Base-by-base conservation (phyloP, 2,113 vertebrate genomes). In the Syrrhaptes paradoxus region DNA sequence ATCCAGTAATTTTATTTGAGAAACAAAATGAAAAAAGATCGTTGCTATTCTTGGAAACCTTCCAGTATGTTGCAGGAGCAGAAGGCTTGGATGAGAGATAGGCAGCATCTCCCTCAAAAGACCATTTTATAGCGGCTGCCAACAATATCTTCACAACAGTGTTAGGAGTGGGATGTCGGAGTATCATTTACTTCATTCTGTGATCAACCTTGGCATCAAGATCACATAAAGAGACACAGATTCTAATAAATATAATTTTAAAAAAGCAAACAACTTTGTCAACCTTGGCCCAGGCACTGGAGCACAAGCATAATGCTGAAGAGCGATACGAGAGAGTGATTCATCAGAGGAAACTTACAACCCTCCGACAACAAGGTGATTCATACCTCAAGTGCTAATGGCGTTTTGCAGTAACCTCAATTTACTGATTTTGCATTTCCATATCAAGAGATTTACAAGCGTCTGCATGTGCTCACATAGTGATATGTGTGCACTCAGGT, bases 341-440 rank as follows among this genome's bases (percentile, higher is more conserved):
- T 96, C 90, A 96, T 21, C 4, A 0, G 74, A 80, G 87, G 79
- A 86, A 91, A 34, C 31, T 46, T 51, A 34, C 73, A 87, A 94
- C 52, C 77, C 71, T 62, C 71, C 0, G 1, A 24, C 57, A 45
- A 67, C 8, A 41, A 57, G 85, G 72, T 97, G 95, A 95, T 93
- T 97, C 85, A 94, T 92, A 48, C 70, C 49, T 48, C 2, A 16
- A 21, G 29, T 0, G 32, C 52, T 76, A 57, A 36, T 77, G 52
- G 45, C 16, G 5, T 52, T 94, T 80, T 93, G 57, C 72, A 66
- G 59, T 49, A 46, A 75, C 67, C 90, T 94, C 82, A 7, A 29
- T 84, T 71, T 74, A 88, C 90, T 71, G 82, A 83, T 80, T 46
- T 76, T 80, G 75, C 52, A 32, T 97, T 94, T 95, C 90, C 85